Evolutionary conservation across 1,140 invertebrate genomes (phyloP).

Genomic region (Nasonia longicornis): DNA sequence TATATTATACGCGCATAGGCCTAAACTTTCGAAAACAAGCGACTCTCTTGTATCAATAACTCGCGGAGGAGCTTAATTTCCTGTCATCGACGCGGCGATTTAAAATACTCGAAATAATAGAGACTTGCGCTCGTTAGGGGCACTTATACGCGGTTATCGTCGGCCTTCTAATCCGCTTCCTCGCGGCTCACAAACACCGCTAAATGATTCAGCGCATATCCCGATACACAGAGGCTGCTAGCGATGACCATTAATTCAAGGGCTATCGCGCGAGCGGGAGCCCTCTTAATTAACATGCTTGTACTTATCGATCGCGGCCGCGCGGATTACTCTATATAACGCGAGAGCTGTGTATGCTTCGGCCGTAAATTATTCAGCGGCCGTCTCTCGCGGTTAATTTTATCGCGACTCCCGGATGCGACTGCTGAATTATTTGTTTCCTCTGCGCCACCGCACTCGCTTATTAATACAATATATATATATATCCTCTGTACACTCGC

Average conservation of each 20-base stretch:
- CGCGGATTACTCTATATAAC: neutral
- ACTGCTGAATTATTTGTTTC: constrained; percentile 35
- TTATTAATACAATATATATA: constrained; percentile 10
- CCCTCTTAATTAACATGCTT: constrained; percentile 43
- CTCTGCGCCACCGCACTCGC: neutral
- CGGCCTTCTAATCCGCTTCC: constrained; percentile 8
- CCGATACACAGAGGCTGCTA: neutral
- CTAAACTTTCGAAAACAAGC: neutral
- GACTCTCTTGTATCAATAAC: neutral
- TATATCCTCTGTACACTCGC: neutral
- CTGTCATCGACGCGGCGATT: neutral
- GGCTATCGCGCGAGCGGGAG: neutral
- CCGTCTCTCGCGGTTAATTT: constrained; percentile 64
- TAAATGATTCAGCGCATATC: constrained; percentile 13
- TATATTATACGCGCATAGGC: constrained; percentile 32
- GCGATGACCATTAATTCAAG: constrained; percentile 37
- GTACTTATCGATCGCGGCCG: constrained; percentile 31
- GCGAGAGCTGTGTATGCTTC: neutral
- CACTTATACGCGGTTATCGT: neutral
- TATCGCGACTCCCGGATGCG: constrained; percentile 64
- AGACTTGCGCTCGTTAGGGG: neutral
- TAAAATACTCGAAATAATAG: constrained; percentile 41
- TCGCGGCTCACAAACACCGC: neutral
- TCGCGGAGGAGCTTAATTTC: neutral
- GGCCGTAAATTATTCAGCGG: constrained; percentile 64